Evolutionary conservation across 1,140 invertebrate genomes (phyloP), one percentile per base, ranked within the genome.

Genomic region (Nymphalis io): DNA sequence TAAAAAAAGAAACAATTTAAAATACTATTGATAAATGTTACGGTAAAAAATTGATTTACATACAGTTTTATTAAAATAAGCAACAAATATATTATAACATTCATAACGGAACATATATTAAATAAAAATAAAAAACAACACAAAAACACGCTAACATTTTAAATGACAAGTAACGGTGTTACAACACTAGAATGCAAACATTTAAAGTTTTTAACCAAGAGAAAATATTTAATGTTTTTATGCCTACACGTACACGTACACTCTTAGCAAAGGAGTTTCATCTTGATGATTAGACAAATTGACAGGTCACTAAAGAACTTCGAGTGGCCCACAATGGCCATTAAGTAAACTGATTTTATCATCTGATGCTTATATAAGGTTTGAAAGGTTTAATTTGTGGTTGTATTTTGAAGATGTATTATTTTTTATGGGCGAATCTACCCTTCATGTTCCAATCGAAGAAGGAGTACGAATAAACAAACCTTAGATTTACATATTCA

Each of bases 291-390:
- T 38, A 15, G 39, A 63, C 20, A 53, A 59, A 68, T 53, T 60
- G 57, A 58, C 44, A 68, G 65, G 57, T 58, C 44, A 42, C 58
- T 51, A 27, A 12, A 23, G 20, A 46, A n/a, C 44, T 4, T 16
- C 20, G 18, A 68, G 65, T 44, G 12, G 46, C 6, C 58, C 33
- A 53, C 60, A 70, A 74, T 53, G 23, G 60, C 33, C 63, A 42
- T 61, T 70, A 62, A 66, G 61, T 61, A 57, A 65, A 60, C 60
- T 20, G 61, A 59, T 72, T 39, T 58, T 69, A 70, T 62, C 57
- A 12, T 67, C 58, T 44, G 55, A 62, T 60, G 38, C 39, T 69
- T 69, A 66, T 40, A 44, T 65, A 66, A 68, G 40, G 20, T 68
- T 59, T 63, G 39, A 40, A 57, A 48, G 33, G 23, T 20, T 53